A percentile compares a stretch with the other conserved stretches of the same genome.
phyloP scores from a whole-genome alignment of 2,113 vertebrate genomes.

The Gymnocephalus cernua region DNA sequence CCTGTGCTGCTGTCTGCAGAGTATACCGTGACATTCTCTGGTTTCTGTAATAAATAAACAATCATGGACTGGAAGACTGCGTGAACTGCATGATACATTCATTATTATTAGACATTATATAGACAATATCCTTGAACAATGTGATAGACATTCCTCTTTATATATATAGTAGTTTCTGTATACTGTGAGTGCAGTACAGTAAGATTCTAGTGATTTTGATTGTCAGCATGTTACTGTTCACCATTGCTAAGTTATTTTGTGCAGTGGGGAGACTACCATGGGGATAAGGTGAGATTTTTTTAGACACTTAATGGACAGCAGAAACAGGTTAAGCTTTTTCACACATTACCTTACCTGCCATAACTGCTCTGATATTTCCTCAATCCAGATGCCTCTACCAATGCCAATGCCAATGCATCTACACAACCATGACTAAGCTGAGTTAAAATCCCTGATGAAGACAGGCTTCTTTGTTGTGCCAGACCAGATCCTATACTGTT shows the following conservation, averaged over 20 bases:
- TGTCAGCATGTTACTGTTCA: constrained; percentile 2
- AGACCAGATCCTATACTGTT: constrained; percentile 70
- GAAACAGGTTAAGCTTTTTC: background rate
- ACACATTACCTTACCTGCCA: background rate
- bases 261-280: background rate
- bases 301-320: constrained; percentile 1
- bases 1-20: constrained; percentile 33
- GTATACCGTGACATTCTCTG: constrained; percentile 23
- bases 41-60: constrained; percentile 57
- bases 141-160: constrained; percentile 5
- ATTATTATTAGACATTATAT: constrained; percentile 12
- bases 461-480: constrained; percentile 52
- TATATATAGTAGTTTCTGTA: background rate
- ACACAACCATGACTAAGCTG: constrained; percentile 2
- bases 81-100: constrained; percentile 33
- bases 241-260: background rate
- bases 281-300: background rate
- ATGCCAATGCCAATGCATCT: too few species aligned
- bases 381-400: too few species aligned
- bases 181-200: background rate
- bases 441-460: constrained; percentile 51
- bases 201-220: background rate
- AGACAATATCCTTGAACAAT: constrained; percentile 10
- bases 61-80: constrained; percentile 3
- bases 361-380: constrained; percentile 17